These are phyloP conservation scores for Rhagium mordax DNA, from an alignment of 2,888 invertebrate genomes.

Conservation along the genomic window DNA sequence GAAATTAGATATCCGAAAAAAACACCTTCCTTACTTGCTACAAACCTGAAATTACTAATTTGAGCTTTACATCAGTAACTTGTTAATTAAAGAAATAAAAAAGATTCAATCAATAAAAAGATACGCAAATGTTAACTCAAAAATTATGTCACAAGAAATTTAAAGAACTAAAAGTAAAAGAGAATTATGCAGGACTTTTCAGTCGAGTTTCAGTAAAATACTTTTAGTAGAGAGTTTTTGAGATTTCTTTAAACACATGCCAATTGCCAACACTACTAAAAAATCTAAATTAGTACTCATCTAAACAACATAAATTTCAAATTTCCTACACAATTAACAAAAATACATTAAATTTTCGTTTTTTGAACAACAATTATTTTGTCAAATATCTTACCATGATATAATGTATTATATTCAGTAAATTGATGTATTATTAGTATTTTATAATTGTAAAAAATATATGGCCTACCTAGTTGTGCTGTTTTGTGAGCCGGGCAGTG, in stretches of 20 bases:
- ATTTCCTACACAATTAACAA: slow-evolving; percentile 58
- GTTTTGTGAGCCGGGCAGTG: slow-evolving; percentile 63
- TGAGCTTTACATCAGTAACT: neutral
- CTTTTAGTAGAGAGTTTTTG: slow-evolving; percentile 36
- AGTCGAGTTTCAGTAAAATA: slow-evolving; percentile 26
- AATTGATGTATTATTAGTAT: neutral
- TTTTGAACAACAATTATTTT: slow-evolving; percentile 16
- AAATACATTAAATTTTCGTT: slow-evolving; percentile 29
- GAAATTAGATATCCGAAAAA: no score
- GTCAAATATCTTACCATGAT: slow-evolving; percentile 11
- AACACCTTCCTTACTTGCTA: neutral
- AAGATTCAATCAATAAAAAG: neutral
- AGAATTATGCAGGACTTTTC: slow-evolving; percentile 42
- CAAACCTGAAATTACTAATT: neutral
- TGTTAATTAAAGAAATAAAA: neutral
- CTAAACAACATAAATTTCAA: slow-evolving; percentile 54
- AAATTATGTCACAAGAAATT: slow-evolving; percentile 34
- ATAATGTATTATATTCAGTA: neutral
- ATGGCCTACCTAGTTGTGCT: slow-evolving; percentile 66
- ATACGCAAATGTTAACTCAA: slow-evolving; percentile 26
- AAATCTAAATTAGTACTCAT: slow-evolving; percentile 53
- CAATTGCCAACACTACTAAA: slow-evolving; percentile 62
- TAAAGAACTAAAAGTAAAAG: slow-evolving; percentile 37
- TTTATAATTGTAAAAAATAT: neutral
- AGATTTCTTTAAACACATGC: slow-evolving; percentile 51